These are phyloP conservation scores for Heliornis fulica DNA, from an alignment of 2,113 vertebrate genomes.

Conservation along the genomic window DNA sequence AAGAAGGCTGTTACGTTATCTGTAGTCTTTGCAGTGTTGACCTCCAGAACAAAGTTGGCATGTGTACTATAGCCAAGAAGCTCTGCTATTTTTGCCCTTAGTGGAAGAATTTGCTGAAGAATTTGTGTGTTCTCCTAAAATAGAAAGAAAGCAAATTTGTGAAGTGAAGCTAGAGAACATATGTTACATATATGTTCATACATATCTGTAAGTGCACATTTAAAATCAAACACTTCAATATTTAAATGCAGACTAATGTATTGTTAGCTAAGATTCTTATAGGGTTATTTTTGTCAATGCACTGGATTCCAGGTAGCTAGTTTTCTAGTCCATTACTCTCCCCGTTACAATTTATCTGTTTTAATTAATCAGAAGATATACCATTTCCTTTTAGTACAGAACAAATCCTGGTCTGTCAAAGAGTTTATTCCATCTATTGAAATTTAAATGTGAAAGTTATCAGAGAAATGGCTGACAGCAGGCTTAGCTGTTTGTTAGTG, in stretches of 20 bases:
- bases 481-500: not conserved
- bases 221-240: not conserved
- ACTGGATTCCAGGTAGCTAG: not conserved
- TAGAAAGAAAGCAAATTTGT: not conserved
- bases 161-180: not conserved
- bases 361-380: not conserved
- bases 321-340: not conserved
- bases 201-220: not conserved
- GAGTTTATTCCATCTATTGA: not conserved
- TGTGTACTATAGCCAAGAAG: conserved; percentile 88
- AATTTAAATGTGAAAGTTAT: not conserved
- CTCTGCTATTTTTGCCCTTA: conserved; percentile 83
- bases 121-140: conserved; percentile 87
- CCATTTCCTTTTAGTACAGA: not conserved
- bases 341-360: not conserved
- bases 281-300: not conserved
- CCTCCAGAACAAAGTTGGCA: conserved; percentile 90
- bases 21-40: conserved; percentile 91
- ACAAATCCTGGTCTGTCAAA: not conserved
- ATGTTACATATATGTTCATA: too few species aligned
- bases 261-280: not conserved
- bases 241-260: not conserved
- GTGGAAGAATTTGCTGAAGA: conserved; percentile 84
- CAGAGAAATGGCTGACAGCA: not conserved
- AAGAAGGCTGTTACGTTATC: conserved; percentile 83